Base-by-base conservation (phyloP, 30 jellyfish, hydroid and myxozoan species). In the Calvadosia cruxmelitensis region DNA sequence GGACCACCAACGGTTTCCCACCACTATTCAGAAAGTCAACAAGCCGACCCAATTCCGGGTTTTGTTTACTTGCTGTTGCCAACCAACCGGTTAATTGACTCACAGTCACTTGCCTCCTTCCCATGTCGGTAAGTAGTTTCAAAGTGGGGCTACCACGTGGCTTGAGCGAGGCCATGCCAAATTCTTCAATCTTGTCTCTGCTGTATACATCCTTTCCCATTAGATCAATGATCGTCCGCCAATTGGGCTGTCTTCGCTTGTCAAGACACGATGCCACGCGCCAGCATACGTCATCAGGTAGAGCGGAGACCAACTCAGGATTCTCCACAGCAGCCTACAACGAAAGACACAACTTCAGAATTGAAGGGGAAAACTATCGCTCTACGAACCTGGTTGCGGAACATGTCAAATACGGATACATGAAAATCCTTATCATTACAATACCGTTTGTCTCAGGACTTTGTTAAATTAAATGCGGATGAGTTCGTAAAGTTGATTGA, bases 101-200 rank as follows among this genome's bases (percentile, higher is more conserved):
- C 0, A 72, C 68, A 0, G 86, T 79, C 62, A 52, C 70, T 23
- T 83, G 72, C 50, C 73, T 68, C 36, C 70, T 71, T 32, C 80
- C 93, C 20, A 86, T 77, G 62, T 86, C 94, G 28, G 49, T 53
- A 5, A 86, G 42, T 64, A 86, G 64, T 16, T 71, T 64, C 62
- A 57, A 52, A 0, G 92, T 86, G 42, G 96, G 96, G 63, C 96
- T 86, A 20, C 96, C 96, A 5, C 48, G 65, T 1, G 92, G 92
- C 76, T 76, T 69, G n/a, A 86, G 35, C 27, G 72, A 23, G 2
- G 71, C 87, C 79, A 86, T 69, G 23, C 81, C 92, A 70, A 86
- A 69, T 31, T 27, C 29, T 31, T 71, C 83, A 16, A 86, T 66
- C 66, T 75, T 65, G 35, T 86, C 79, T 36, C 52, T 36, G 20